Percentiles rank a stretch among this genome's conserved stretches.
Conservation (phyloP, 1,140 invertebrate genomes). For the Tetragnatha versicolor region DNA sequence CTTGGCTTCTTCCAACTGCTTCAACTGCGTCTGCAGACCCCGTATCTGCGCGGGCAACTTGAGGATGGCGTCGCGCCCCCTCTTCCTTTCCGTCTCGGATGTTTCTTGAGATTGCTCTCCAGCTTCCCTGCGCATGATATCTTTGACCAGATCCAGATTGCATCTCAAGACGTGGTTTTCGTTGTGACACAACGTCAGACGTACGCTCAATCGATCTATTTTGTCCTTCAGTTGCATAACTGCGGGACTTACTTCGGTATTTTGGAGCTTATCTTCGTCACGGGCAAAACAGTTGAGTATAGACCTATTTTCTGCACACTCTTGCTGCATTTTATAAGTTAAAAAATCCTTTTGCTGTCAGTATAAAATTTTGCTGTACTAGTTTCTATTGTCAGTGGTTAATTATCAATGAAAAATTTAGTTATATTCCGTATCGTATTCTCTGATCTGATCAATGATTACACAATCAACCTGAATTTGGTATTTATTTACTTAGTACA, state of each 20-base stretch:
- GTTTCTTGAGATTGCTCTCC: background rate
- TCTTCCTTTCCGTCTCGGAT: background rate
- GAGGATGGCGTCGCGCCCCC: background rate
- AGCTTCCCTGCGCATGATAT: background rate
- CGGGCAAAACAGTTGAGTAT: background rate
- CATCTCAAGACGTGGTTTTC: slow-evolving; percentile 1
- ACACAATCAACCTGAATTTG: too few relatives aligned
- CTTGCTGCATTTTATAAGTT: background rate
- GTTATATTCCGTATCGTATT: too few relatives aligned
- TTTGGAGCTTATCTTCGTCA: background rate
- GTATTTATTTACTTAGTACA: too few relatives aligned
- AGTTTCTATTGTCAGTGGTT: too few relatives aligned
- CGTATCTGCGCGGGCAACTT: background rate
- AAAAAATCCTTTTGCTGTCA: background rate
- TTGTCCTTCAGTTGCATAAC: background rate
- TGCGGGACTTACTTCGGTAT: background rate
- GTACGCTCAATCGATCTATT: background rate
- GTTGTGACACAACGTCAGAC: background rate
- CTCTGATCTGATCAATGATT: too few relatives aligned
- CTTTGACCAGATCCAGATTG: background rate
- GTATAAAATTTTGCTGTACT: too few relatives aligned
- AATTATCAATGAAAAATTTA: too few relatives aligned
- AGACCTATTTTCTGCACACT: background rate
- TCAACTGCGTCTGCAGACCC: background rate
- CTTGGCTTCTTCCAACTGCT: background rate